Evolutionary conservation across 1,140 invertebrate genomes (phyloP).

Genomic region (Dreissena polymorpha): DNA sequence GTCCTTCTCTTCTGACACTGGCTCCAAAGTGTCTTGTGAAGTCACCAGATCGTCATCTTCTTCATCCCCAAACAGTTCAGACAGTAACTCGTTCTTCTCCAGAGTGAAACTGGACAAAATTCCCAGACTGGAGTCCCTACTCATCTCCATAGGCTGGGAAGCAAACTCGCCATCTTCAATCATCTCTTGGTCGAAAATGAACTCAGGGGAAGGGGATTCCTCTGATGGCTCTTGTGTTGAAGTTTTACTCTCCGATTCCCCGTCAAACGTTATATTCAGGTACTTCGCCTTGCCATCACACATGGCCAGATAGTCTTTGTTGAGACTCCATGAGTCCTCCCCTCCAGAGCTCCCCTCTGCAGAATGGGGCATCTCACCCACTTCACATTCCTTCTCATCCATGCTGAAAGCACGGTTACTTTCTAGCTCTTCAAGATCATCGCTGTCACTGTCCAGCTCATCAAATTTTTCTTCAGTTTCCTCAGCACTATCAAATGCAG

Average conservation of each 20-base stretch:
- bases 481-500: conserved; percentile 22
- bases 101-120: conserved; percentile 45
- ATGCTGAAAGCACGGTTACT: background rate
- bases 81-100: conserved; percentile 43
- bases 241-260: conserved; percentile 51
- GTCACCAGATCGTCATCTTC: conserved; percentile 35
- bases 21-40: conserved; percentile 43
- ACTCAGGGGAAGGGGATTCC: conserved; percentile 49
- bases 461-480: conserved; percentile 24
- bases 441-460: conserved; percentile 32
- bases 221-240: conserved; percentile 47
- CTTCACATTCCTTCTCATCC: conserved; percentile 36
- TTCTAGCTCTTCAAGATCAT: conserved; percentile 1
- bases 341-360: conserved; percentile 42
- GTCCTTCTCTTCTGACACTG: conserved; percentile 37
- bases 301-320: conserved; percentile 39
- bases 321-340: conserved; percentile 53
- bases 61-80: conserved; percentile 43
- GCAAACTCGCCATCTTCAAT: conserved; percentile 55
- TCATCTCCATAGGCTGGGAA: conserved; percentile 42
- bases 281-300: conserved; percentile 45
- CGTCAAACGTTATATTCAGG: conserved; percentile 54
- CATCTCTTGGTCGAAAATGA: conserved; percentile 56
- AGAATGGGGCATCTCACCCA: conserved; percentile 26
- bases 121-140: conserved; percentile 44